A percentile compares a stretch with the other conserved stretches of the same genome.
phyloP scores from a whole-genome alignment of 2,113 vertebrate genomes.

The Rhineura floridana region DNA sequence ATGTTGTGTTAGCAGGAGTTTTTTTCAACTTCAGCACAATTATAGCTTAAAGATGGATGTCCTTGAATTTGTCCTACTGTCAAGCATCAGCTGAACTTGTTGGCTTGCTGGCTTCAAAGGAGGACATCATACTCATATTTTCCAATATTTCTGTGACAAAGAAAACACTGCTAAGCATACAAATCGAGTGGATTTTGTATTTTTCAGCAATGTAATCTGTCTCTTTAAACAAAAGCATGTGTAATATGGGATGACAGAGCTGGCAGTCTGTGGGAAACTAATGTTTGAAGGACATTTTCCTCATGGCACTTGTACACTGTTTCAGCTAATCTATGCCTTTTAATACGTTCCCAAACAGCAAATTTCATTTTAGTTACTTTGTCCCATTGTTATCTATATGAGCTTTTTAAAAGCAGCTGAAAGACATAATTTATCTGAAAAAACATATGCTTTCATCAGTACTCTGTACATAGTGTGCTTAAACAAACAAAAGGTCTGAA shows the following conservation, averaged over 20 bases:
- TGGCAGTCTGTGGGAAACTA: neutral
- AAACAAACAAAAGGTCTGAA: neutral
- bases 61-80: neutral
- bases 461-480: neutral
- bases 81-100: neutral
- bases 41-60: neutral
- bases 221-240: neutral
- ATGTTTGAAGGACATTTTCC: neutral
- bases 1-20: neutral
- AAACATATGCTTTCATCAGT: neutral
- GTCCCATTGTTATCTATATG: neutral
- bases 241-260: neutral
- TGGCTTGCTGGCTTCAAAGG: neutral
- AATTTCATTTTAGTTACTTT: neutral
- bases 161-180: neutral
- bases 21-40: neutral
- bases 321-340: neutral
- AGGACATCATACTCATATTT: neutral
- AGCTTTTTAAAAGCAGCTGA: neutral
- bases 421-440: neutral
- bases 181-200: neutral
- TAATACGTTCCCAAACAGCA: neutral
- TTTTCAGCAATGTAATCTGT: neutral
- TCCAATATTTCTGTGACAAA: neutral
- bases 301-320: neutral